Base-by-base conservation (phyloP, 1,140 invertebrate genomes). In the Asbolus verrucosus region DNA sequence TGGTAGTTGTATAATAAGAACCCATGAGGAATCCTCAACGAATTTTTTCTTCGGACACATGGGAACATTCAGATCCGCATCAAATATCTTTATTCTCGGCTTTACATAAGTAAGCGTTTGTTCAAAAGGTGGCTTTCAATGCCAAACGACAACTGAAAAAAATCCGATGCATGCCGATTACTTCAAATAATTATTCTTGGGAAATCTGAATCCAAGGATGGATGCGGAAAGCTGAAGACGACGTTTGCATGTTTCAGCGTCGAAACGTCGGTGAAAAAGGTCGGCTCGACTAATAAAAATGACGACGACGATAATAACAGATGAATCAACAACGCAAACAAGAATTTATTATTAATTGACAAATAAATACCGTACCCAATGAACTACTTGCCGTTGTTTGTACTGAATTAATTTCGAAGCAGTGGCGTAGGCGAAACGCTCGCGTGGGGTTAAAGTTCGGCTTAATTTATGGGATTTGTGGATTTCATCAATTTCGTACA, bases 41-140 rank as follows among this genome's bases (percentile, higher is more conserved):
- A 11, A n/a, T 36, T 54, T 54, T 54, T 54, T 54, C 46, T 27
- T 54, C 21, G 14, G n/a, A 8, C n/a, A 19, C 46, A 27, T 54
- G 46, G 46, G 46, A 54, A 50, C 11, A 36, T 36, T 36, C 33
- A 54, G 46, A 54, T 54, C 46, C 46, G 46, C 46, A 54, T 54
- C 46, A 27, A n/a, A n/a, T n/a, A n/a, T n/a, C n/a, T n/a, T n/a
- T n/a, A n/a, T n/a, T n/a, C n/a, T n/a, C n/a, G n/a, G n/a, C n/a
- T n/a, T n/a, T n/a, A n/a, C n/a, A n/a, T n/a, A n/a, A n/a, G n/a
- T n/a, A n/a, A n/a, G n/a, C n/a, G n/a, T n/a, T n/a, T 11, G 33
- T 36, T 4, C 6, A 36, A 36, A 36, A n/a, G 33, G 33, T 36
- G 33, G 33, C 33, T 4, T 36, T 36, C 46, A 54, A 54, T 54